Base-by-base conservation (phyloP, 2,888 invertebrate species). In the Cosmia trapezina region DNA sequence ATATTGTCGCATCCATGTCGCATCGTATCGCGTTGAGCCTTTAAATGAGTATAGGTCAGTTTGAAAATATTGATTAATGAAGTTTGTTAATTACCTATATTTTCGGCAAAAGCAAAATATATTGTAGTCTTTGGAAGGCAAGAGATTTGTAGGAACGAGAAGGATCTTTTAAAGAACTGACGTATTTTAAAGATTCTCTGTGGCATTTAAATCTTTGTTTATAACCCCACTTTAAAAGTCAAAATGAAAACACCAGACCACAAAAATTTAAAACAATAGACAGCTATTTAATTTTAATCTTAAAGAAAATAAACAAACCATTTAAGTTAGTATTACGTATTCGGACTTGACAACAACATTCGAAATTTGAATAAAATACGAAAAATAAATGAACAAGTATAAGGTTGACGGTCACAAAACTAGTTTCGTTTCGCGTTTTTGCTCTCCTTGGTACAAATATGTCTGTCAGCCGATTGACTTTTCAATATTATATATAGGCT, bases 391-490 rank as follows among this genome's bases (percentile, higher is more conserved):
- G 69, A 45, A 54, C 60, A 33, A 49, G 43, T 63, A 75, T 72
- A 76, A 77, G 69, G 73, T 81, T 63, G 68, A 63, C 69, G 63
- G 64, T 78, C 67, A 72, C 37, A n/a, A 62, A 86, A 86, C 84
- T 80, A 78, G 86, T 86, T 80, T 66, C 28, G 37, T 70, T 70
- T 60, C 53, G 47, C 33, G 71, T 11, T 33, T 78, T 67, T 54
- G 59, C n/a, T 82, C 37, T 56, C 84, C 76, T 83, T 84, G 81
- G 33, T 76, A 76, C 65, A 66, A 60, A 78, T 78, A 69, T 67
- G 66, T 68, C 79, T 63, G 59, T 79, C 63, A 56, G 37, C 60
- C 8, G 2, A 12, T 59, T 66, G 56, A 73, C 62, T 64, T 78
- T 81, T 81, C 45, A 71, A 76, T 47, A 54, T 37, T 51, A 54